Conservation (phyloP, 2,113 vertebrate genomes). For the Lycocorax pyrrhopterus region DNA sequence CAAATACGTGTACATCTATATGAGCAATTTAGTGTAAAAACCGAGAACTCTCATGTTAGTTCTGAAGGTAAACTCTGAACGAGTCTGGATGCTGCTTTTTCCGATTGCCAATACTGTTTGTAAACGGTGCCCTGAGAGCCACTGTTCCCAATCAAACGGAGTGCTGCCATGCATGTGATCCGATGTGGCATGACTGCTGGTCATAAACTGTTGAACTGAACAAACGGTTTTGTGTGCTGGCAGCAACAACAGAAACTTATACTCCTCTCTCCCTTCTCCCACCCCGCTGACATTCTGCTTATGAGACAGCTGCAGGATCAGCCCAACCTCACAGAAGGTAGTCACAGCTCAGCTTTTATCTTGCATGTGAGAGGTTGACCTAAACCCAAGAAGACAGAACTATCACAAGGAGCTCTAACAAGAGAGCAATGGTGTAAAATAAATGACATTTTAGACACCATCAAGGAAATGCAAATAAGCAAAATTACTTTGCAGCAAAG, state of each 20-base stretch:
- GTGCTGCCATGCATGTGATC: background rate
- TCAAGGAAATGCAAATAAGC: background rate
- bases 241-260: background rate
- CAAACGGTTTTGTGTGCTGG: background rate
- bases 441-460: background rate
- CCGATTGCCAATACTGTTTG: background rate
- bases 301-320: background rate
- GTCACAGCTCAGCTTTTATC: background rate
- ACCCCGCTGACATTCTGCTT: background rate
- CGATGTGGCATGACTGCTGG: background rate
- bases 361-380: background rate
- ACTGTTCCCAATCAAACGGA: background rate
- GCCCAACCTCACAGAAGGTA: background rate
- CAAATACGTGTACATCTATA: rapidly evolving
- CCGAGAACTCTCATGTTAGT: background rate
- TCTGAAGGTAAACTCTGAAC: background rate
- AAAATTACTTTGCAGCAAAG: background rate
- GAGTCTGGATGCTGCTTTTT: background rate
- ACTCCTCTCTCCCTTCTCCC: background rate
- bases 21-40: background rate
- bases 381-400: background rate
- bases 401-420: background rate
- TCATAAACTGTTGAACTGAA: background rate
- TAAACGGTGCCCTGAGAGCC: background rate
- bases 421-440: background rate